Evolutionary conservation across 2,888 invertebrate genomes (phyloP).

Genomic region (Drosophila acutilabella): DNA sequence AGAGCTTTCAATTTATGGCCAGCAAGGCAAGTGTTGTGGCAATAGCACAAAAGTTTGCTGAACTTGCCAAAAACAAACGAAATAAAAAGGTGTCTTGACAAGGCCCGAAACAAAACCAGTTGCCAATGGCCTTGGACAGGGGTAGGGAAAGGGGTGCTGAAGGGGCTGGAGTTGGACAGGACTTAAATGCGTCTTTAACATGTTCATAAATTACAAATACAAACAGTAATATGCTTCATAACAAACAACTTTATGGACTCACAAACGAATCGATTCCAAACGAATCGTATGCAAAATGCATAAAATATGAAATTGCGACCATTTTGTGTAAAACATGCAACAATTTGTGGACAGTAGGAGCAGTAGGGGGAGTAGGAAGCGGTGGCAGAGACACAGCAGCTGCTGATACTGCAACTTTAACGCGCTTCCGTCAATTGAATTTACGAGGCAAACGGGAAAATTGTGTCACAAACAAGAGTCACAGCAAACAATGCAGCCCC

Average conservation of each 20-base stretch:
- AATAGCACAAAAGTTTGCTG: conserved; percentile 57
- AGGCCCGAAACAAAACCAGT: conserved; percentile 34
- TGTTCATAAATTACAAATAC: conserved; percentile 52
- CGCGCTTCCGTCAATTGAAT: conserved; percentile 76
- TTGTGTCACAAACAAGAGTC: conserved; percentile 65
- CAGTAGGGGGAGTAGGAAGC: too few relatives aligned
- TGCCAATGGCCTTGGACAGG: conserved; percentile 39
- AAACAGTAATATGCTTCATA: neutral
- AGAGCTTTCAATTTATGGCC: conserved; percentile 68
- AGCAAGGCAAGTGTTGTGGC: conserved; percentile 59
- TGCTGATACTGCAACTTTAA: conserved; percentile 64
- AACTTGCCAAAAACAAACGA: conserved; percentile 54
- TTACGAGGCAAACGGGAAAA: conserved; percentile 74
- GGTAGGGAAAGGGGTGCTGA: too few relatives aligned
- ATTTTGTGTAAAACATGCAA: conserved; percentile 39
- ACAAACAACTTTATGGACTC: conserved; percentile 11
- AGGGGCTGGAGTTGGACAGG: neutral
- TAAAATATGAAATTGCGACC: conserved; percentile 47
- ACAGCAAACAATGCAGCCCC: conserved; percentile 36
- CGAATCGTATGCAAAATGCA: conserved; percentile 60
- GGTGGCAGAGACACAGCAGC: neutral
- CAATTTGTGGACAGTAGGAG: conserved; percentile 10
- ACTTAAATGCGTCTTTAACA: conserved; percentile 36
- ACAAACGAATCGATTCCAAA: neutral
- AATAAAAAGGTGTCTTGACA: conserved; percentile 23